Conservation (phyloP, 2,797 vertebrate species). For the Danio tinwini region DNA sequence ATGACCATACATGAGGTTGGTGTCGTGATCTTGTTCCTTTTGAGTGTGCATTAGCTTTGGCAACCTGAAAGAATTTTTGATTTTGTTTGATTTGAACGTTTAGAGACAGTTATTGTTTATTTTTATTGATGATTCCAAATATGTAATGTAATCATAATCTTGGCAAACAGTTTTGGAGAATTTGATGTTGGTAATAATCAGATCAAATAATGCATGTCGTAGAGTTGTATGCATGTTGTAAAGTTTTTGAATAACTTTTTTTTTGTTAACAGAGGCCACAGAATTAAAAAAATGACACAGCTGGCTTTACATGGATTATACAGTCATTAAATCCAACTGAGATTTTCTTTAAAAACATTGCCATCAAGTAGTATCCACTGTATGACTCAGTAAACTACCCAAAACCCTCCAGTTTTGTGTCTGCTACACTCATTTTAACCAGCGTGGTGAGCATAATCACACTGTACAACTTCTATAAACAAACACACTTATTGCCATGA, state of each 20-base stretch:
- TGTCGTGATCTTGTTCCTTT: too few relatives aligned
- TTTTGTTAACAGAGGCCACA: neutral
- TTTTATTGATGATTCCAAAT: too few relatives aligned
- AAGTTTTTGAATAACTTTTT: neutral
- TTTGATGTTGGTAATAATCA: too few relatives aligned
- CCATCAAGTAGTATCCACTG: constrained; percentile 1
- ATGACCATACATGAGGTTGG: too few relatives aligned
- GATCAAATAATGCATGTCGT: neutral
- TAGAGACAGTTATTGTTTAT: too few relatives aligned
- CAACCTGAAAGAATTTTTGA: too few relatives aligned
- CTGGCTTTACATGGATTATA: neutral
- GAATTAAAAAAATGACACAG: neutral
- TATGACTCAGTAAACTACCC: neutral
- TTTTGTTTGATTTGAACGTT: too few relatives aligned
- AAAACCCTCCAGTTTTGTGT: neutral
- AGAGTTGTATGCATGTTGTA: neutral
- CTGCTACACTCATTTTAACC: constrained; percentile 2
- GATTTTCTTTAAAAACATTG: neutral
- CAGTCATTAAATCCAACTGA: neutral
- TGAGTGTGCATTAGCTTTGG: too few relatives aligned
- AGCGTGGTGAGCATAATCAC: neutral
- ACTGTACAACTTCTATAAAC: constrained; percentile 14
- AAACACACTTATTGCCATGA: constrained; percentile 5
- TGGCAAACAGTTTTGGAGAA: too few relatives aligned
- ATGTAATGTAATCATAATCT: too few relatives aligned